A percentile compares a stretch with the other conserved stretches of the same genome.
These are phyloP conservation scores for Odontocerum albicorne DNA, from an alignment of 2,888 invertebrate species.

Conservation along the genomic window DNA sequence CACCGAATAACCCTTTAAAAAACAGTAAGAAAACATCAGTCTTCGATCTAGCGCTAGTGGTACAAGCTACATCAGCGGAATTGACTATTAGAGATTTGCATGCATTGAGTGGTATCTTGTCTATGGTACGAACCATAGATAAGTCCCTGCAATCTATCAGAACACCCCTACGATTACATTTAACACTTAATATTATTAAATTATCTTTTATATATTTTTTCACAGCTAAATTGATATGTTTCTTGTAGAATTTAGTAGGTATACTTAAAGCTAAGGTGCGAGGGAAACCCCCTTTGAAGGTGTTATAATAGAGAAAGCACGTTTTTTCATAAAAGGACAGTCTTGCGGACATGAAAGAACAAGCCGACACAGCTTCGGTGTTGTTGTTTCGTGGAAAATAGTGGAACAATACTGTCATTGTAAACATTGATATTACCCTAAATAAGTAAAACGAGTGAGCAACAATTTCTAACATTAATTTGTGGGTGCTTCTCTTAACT, in stretches of 20 bases:
- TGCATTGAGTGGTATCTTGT: not conserved
- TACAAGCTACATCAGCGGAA: slow-evolving; percentile 30
- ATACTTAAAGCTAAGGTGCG: slow-evolving; percentile 12
- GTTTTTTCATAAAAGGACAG: slow-evolving; percentile 27
- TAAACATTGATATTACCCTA: slow-evolving; percentile 2
- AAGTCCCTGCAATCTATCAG: slow-evolving; percentile 5
- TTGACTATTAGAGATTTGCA: slow-evolving; percentile 21
- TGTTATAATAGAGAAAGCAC: slow-evolving; percentile 29
- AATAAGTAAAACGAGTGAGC: slow-evolving; percentile 32
- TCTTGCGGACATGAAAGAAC: too few relatives aligned
- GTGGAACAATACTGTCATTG: slow-evolving; percentile 5
- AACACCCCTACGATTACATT: slow-evolving; percentile 19
- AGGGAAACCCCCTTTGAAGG: slow-evolving; percentile 17
- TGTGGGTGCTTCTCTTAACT: slow-evolving; percentile 19
- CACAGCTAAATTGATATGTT: slow-evolving; percentile 36
- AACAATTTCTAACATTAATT: slow-evolving; percentile 31
- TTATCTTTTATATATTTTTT: slow-evolving; percentile 13
- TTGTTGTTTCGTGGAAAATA: slow-evolving; percentile 3
- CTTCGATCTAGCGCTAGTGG: slow-evolving; percentile 34
- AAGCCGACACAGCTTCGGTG: slow-evolving; percentile 7
- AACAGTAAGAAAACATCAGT: slow-evolving; percentile 35
- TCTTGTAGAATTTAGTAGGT: slow-evolving; percentile 18
- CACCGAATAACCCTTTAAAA: slow-evolving; percentile 28
- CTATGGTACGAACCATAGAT: not conserved
- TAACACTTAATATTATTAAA: slow-evolving; percentile 26